These are phyloP conservation scores for Limenitis camilla DNA, from an alignment of 2,888 invertebrate genomes.

Conservation along the genomic window DNA sequence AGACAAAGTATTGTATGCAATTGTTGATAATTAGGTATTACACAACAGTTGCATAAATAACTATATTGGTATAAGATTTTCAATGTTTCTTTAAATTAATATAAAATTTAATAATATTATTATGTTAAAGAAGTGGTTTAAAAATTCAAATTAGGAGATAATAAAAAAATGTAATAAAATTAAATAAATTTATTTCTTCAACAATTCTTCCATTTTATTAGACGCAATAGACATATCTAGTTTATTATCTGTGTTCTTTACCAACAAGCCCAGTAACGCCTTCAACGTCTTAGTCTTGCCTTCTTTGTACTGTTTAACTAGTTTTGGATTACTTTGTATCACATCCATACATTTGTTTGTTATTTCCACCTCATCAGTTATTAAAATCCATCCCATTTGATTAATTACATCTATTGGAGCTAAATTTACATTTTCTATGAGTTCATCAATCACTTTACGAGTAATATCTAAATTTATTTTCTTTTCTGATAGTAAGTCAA, in stretches of 20 bases:
- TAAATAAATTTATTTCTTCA: constrained; percentile 52
- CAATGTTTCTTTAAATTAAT: no score
- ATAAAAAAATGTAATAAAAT: background rate
- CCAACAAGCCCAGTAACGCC: constrained; percentile 77
- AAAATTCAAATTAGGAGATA: background rate
- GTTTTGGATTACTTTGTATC: constrained; percentile 77
- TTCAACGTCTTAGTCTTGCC: constrained; percentile 82
- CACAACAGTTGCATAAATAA: no score
- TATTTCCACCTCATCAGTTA: constrained; percentile 76
- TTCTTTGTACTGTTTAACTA: constrained; percentile 77
- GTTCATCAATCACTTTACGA: constrained; percentile 52
- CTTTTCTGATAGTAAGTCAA: constrained; percentile 75
- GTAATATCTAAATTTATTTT: constrained; percentile 77
- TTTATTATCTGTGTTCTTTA: constrained; percentile 74
- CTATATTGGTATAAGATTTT: no score
- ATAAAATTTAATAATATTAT: no score
- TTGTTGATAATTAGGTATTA: no score
- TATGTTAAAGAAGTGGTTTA: background rate
- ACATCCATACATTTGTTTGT: constrained; percentile 75
- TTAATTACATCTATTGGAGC: constrained; percentile 69
- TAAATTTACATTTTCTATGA: constrained; percentile 37
- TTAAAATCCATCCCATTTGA: constrained; percentile 78
- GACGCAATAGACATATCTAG: constrained; percentile 80
- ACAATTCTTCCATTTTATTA: constrained; percentile 76
- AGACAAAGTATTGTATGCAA: no score